These are phyloP conservation scores for Microctenopoma stevenorrisi DNA, from an alignment of 2,797 vertebrate species.

Conservation along the genomic window DNA sequence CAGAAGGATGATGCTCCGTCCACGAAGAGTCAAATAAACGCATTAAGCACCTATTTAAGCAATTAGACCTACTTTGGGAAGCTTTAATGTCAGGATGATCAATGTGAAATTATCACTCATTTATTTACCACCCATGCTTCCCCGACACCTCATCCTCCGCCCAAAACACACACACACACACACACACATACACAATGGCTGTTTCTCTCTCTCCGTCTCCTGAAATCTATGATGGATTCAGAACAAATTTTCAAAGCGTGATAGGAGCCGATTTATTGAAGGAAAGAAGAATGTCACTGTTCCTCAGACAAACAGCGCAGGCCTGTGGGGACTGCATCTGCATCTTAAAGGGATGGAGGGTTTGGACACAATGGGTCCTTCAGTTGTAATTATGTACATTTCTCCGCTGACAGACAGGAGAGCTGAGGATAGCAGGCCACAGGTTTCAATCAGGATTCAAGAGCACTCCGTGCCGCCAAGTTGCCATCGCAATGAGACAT, in stretches of 20 bases:
- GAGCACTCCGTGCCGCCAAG: conserved; percentile 26
- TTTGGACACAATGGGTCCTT: not conserved
- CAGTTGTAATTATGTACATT: not conserved
- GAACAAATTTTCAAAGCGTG: not conserved
- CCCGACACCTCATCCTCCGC: conserved; percentile 2
- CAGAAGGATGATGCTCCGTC: conserved; percentile 28
- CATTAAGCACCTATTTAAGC: conserved; percentile 37
- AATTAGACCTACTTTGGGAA: conserved; percentile 34
- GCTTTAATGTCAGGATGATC: conserved; percentile 50
- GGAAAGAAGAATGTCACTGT: conserved; percentile 24
- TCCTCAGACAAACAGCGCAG: conserved; percentile 8
- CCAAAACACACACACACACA: conserved; percentile 19
- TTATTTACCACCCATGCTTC: conserved; percentile 16
- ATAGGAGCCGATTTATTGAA: not conserved
- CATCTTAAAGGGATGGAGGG: not conserved
- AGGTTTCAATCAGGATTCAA: conserved; percentile 52
- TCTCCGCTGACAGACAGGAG: not conserved
- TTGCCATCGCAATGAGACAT: conserved; percentile 52
- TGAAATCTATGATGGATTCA: conserved; percentile 1
- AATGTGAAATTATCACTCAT: conserved; percentile 47
- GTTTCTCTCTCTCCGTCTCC: not conserved
- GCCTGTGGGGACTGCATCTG: not conserved
- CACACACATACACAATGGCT: conserved; percentile 11
- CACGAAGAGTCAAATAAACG: conserved; percentile 18
- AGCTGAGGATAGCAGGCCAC: conserved; percentile 21